Evolutionary conservation across 2,113 vertebrate genomes (phyloP).

Genomic region (Pituophis catenifer): DNA sequence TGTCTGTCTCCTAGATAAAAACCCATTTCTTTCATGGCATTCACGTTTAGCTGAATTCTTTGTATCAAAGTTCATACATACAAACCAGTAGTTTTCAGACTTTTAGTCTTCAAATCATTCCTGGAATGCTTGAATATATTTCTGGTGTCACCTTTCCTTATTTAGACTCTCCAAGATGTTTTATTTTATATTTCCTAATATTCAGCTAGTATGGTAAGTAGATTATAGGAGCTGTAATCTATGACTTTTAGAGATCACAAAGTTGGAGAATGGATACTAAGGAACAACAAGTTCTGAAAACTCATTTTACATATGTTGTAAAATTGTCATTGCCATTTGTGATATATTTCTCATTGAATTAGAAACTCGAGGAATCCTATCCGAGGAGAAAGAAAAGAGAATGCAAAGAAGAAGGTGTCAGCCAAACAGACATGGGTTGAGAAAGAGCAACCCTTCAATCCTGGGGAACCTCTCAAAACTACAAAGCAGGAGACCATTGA

Average conservation of each 20-base stretch:
- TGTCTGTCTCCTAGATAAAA: neutral
- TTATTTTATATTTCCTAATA: neutral
- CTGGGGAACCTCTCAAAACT: neutral
- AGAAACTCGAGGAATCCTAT: neutral
- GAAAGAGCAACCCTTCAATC: accelerated
- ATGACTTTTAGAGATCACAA: neutral
- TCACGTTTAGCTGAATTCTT: neutral
- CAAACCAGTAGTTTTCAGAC: neutral
- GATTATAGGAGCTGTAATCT: neutral
- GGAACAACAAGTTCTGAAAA: neutral
- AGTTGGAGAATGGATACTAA: neutral
- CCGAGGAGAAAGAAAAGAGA: slow-evolving; percentile 1
- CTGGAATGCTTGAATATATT: neutral
- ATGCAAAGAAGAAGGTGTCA: neutral
- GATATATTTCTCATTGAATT: neutral
- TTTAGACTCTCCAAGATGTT: neutral
- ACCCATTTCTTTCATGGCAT: neutral
- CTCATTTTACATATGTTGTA: neutral
- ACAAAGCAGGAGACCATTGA: neutral
- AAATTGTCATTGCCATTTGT: neutral
- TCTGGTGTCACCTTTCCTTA: neutral
- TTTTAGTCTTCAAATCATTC: neutral
- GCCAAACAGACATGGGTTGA: neutral
- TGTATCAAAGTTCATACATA: neutral
- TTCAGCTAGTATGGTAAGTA: neutral